These are phyloP conservation scores for Drosophila pachea DNA, from an alignment of 1,140 invertebrate species.

Conservation along the genomic window DNA sequence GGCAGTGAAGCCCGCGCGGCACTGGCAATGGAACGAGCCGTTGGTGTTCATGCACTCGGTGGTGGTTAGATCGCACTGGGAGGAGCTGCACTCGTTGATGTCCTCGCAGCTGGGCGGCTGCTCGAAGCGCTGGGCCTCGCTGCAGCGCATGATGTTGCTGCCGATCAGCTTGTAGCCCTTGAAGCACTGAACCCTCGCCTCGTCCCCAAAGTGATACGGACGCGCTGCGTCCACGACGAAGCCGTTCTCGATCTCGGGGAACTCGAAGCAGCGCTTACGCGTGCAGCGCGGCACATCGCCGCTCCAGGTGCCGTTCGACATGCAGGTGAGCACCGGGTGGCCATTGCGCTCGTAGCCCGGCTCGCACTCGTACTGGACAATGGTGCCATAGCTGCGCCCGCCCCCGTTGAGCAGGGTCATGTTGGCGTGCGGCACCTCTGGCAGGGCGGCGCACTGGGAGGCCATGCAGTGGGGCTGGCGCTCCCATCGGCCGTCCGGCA, in stretches of 20 bases:
- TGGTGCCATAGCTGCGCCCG: constrained; percentile 95
- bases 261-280: constrained; percentile 88
- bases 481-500: constrained; percentile 93
- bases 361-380: constrained; percentile 96
- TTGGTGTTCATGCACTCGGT: constrained; percentile 95
- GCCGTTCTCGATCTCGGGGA: constrained; percentile 91
- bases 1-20: constrained; percentile 89
- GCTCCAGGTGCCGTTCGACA: constrained; percentile 98
- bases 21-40: constrained; percentile 95
- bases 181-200: constrained; percentile 94
- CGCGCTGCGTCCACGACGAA: constrained; percentile 88
- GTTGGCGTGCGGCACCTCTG: constrained; percentile 92
- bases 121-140: constrained; percentile 90
- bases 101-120: constrained; percentile 93
- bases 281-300: constrained; percentile 93
- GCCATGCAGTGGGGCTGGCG: constrained; percentile 93
- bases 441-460: constrained; percentile 94
- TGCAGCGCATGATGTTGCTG: constrained; percentile 93
- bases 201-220: constrained; percentile 92
- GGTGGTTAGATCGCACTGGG: constrained; percentile 93
- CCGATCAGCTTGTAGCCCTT: constrained; percentile 92
- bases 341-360: constrained; percentile 94
- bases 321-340: constrained; percentile 94
- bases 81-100: constrained; percentile 94
- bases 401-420: constrained; percentile 94